Evolutionary conservation across 2,888 invertebrate species (phyloP), one percentile per base, ranked within the genome.

Genomic region (Microdon myrmicae): DNA sequence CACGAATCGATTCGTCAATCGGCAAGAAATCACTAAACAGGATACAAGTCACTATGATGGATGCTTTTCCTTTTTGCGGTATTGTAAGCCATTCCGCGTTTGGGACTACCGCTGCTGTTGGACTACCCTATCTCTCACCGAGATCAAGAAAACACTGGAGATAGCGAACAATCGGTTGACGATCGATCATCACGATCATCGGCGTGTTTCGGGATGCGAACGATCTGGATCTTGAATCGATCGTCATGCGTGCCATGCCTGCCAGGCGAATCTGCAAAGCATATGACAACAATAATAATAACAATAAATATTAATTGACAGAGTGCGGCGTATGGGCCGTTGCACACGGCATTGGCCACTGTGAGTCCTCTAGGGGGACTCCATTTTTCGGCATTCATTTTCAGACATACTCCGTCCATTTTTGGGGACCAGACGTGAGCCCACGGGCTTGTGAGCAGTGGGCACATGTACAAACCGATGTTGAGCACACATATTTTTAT

Each of bases 401-500:
- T n/a, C 31, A 16, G 9, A 12, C 14, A 29, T 31, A 31, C 28
- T 10, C 32, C 44, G 12, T 39, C 56, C 61, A 56, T 61, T 61
- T 61, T 56, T 55, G 61, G 61, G 43, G 49, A 38, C 48, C 60
- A 39, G 22, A 29, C 31, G 28, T n/a, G n/a, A n/a, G n/a, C 12
- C 26, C 22, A 20, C 37, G 22, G 8, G 32, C 10, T 28, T 22
- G 14, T 13, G 34, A 43, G 51, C 53, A 53, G 64, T 45, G 58
- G 56, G 51, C 64, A 47, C 61, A 56, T 58, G 58, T 64, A 53
- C 58, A 38, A 58, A 43, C 37, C 43, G 58, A 58, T 64, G 64
- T 64, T 41, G 64, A 47, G 64, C 56, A 64, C 51, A 64, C 64
- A 64, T 61, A 67, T 58, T 69, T 68, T 70, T 69, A 70, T 69